phyloP scores from a whole-genome alignment of 2,888 invertebrate genomes.

The Invenusta paracnida region DNA sequence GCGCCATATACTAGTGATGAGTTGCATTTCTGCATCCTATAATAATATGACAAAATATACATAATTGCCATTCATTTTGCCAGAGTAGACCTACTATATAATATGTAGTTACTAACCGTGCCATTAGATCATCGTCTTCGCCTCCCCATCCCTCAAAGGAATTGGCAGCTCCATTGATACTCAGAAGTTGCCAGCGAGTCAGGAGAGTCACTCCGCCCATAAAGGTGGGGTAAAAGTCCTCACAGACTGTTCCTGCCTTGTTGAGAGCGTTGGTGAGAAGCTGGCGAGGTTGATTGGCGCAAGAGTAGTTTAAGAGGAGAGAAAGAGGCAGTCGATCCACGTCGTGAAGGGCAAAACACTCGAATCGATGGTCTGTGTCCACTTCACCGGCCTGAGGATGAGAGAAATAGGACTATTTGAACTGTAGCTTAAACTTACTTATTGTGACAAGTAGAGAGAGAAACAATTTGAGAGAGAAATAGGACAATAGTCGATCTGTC shows the following conservation, averaged over 20 bases:
- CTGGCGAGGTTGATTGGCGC: neutral
- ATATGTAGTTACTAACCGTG: too few species aligned
- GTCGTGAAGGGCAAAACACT: constrained; percentile 3
- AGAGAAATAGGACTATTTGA: too few species aligned
- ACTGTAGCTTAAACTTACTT: too few species aligned
- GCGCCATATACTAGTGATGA: too few species aligned
- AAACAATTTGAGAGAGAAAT: too few species aligned
- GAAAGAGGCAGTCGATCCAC: neutral
- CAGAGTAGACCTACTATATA: too few species aligned
- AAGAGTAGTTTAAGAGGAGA: neutral
- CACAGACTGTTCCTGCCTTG: neutral
- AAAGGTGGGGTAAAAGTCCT: neutral
- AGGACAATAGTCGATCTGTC: too few species aligned
- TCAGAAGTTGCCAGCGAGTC: neutral
- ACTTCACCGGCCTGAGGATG: too few species aligned
- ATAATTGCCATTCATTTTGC: too few species aligned
- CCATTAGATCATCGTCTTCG: neutral
- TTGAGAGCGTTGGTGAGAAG: neutral
- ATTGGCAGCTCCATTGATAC: neutral
- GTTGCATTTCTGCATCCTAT: too few species aligned
- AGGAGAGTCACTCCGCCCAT: neutral
- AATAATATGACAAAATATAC: too few species aligned
- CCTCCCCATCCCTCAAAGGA: neutral
- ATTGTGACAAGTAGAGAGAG: too few species aligned
- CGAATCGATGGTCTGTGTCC: neutral